Evolutionary conservation across 2,113 vertebrate genomes (phyloP), one percentile per base, ranked within the genome.

Genomic region (Callospermophilus lateralis): DNA sequence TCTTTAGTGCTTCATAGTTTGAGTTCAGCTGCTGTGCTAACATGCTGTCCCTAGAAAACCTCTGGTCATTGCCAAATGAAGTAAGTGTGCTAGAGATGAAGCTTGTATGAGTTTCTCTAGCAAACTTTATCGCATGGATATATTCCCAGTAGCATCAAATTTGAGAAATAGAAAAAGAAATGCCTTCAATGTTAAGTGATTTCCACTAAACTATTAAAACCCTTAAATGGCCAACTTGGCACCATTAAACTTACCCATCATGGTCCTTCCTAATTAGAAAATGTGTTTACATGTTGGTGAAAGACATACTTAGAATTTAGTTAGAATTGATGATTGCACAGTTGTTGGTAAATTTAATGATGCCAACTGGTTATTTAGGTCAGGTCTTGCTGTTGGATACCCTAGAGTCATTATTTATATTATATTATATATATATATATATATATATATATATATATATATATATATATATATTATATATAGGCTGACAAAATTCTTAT

Each of bases 311-410:
- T 90, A 74, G 88, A 39, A 76, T 89, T 95, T 98, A 96, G 96
- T 96, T 97, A 84, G 73, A 96, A 96, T 72, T 96, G 65, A 97
- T 96, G 81, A 89, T 70, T 94, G 68, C 37, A 83, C 53, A 83
- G 45, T 85, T 80, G 77, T 96, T 96, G 68, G 89, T 80, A 96
- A 96, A 79, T 94, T 93, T 97, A 97, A 94, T 76, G 91, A 95
- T 84, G 84, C 63, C 85, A 96, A 95, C 48, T 84, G 85, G 55
- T 94, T 85, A 94, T 91, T 95, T 97, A 93, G 86, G 51, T n/a
- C n/a, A n/a, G n/a, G n/a, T n/a, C n/a, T n/a, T n/a, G n/a, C n/a
- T n/a, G n/a, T n/a, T n/a, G n/a, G n/a, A n/a, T n/a, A n/a, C n/a
- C n/a, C n/a, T n/a, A n/a, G n/a, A n/a, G n/a, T n/a, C n/a, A n/a